These are phyloP conservation scores for Microchrysa polita DNA, from an alignment of 2,888 invertebrate species.

Conservation along the genomic window DNA sequence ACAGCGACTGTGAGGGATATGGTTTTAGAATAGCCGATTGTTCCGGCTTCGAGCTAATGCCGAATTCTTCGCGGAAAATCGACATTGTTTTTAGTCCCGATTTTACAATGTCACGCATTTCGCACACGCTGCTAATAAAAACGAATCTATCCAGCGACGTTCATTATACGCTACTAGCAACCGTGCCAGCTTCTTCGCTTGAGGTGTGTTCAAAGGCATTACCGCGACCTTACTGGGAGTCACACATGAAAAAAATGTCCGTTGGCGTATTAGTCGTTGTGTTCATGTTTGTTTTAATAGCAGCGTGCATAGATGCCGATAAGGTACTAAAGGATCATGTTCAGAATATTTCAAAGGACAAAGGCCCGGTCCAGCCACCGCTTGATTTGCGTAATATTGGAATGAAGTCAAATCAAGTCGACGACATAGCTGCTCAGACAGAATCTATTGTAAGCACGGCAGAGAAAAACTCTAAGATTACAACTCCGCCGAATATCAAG, in stretches of 20 bases:
- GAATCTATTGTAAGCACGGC: neutral
- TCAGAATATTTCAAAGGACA: constrained; percentile 65
- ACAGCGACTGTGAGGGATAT: constrained; percentile 77
- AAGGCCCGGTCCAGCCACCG: constrained; percentile 69
- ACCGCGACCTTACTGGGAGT: constrained; percentile 81
- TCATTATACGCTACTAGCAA: constrained; percentile 76
- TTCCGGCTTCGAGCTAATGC: constrained; percentile 73
- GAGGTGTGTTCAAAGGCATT: constrained; percentile 75
- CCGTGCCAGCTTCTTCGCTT: constrained; percentile 71
- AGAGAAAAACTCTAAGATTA: constrained; percentile 43
- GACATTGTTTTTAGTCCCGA: constrained; percentile 91
- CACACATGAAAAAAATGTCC: constrained; percentile 72
- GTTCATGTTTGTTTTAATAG: constrained; percentile 72
- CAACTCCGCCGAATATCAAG: constrained; percentile 17
- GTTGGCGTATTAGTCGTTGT: constrained; percentile 70
- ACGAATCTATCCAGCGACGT: constrained; percentile 71
- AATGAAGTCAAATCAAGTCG: constrained; percentile 32
- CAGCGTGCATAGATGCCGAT: constrained; percentile 78
- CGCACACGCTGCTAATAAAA: constrained; percentile 70
- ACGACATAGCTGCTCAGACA: neutral
- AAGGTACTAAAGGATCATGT: constrained; percentile 69
- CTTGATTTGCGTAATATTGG: constrained; percentile 68
- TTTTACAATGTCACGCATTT: constrained; percentile 80
- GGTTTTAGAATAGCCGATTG: constrained; percentile 84
- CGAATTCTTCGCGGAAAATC: constrained; percentile 79